Conservation (phyloP, 2,888 invertebrate species). For the Zonitis immaculata region DNA sequence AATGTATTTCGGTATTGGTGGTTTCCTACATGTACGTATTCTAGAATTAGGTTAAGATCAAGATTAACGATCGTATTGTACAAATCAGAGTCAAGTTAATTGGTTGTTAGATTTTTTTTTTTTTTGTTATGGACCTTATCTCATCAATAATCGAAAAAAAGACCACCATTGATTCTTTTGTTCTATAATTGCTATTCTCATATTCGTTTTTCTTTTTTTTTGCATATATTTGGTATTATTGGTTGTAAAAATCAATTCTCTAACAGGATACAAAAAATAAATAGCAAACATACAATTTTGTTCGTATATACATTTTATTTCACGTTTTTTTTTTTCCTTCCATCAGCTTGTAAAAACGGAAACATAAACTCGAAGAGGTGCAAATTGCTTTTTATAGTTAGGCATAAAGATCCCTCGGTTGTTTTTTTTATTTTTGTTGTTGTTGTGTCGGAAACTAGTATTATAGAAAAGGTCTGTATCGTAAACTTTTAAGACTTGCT, state of each 20-base stretch:
- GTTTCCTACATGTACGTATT: constrained; percentile 62
- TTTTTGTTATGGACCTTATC: too few species aligned
- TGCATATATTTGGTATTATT: background rate
- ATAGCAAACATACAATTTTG: background rate
- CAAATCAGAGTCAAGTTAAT: background rate
- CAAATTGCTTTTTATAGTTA: constrained; percentile 36
- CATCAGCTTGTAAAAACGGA: constrained; percentile 25
- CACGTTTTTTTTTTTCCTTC: constrained; percentile 6
- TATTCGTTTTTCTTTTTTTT: too few species aligned
- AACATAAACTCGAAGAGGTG: constrained; percentile 34
- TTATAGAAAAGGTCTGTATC: constrained; percentile 22
- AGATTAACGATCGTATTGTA: too few species aligned
- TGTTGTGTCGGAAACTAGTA: constrained; percentile 22
- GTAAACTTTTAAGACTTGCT: constrained; percentile 32
- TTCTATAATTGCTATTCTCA: too few species aligned
- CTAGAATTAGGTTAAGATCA: too few species aligned
- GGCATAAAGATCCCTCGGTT: constrained; percentile 32
- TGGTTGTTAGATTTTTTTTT: background rate
- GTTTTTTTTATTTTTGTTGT: constrained; percentile 23
- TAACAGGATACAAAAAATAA: background rate
- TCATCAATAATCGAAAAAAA: too few species aligned
- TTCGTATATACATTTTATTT: constrained; percentile 11
- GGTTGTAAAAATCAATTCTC: background rate
- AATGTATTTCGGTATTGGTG: constrained; percentile 63
- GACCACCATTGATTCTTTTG: too few species aligned